Percentiles rank a stretch among this genome's conserved stretches.
Conservation (phyloP, 2,888 invertebrate genomes). For the Plutella xylostella region DNA sequence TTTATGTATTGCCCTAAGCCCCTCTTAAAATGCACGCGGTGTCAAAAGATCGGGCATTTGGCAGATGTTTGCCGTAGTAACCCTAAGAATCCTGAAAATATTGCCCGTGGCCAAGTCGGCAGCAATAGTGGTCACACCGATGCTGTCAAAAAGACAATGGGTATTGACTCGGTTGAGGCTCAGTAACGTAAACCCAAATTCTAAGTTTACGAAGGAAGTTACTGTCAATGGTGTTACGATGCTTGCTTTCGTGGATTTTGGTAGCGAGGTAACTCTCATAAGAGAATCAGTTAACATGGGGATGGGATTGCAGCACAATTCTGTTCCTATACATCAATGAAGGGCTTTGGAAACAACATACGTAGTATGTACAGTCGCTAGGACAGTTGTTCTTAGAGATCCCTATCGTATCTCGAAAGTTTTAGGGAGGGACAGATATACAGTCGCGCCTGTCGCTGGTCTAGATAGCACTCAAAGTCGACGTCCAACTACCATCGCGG, state of each 20-base stretch:
- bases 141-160: slow-evolving; percentile 2
- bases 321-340: background rate
- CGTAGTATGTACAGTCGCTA: slow-evolving; percentile 5
- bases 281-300: background rate
- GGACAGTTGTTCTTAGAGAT: background rate
- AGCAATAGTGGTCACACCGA: background rate
- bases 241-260: slow-evolving; percentile 9
- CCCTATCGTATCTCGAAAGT: too few relatives aligned
- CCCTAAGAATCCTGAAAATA: too few relatives aligned
- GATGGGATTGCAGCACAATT: background rate
- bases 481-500: too few relatives aligned
- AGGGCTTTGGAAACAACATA: slow-evolving; percentile 4
- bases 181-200: background rate
- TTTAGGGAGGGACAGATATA: too few relatives aligned
- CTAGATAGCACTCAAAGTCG: too few relatives aligned
- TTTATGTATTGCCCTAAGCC: slow-evolving; percentile 17
- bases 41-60: slow-evolving; percentile 10
- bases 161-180: background rate
- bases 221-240: background rate
- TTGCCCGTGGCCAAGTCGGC: too few relatives aligned
- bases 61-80: background rate
- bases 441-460: too few relatives aligned
- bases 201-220: slow-evolving; percentile 4
- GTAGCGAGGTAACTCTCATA: slow-evolving; percentile 8
- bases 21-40: slow-evolving; percentile 12